These are phyloP conservation scores for Anabacerthia variegaticeps DNA, from an alignment of 2,797 vertebrate genomes.

Conservation along the genomic window DNA sequence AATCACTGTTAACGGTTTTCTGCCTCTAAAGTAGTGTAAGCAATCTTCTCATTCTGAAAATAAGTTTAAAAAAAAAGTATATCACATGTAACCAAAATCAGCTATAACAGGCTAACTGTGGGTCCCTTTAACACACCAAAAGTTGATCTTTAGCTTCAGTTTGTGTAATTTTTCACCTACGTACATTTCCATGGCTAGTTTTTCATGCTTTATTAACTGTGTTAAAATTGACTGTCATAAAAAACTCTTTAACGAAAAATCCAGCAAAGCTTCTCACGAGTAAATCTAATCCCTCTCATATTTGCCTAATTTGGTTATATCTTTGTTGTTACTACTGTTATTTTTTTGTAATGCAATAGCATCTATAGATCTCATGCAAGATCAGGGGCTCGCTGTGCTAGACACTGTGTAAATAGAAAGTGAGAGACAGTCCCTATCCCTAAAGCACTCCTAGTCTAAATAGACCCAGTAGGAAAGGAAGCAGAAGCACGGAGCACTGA, in stretches of 20 bases:
- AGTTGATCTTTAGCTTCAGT: neutral
- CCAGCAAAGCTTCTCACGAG: neutral
- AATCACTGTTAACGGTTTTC: neutral
- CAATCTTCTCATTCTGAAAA: neutral
- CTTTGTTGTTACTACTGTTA: neutral
- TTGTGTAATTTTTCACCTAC: neutral
- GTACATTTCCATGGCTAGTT: neutral
- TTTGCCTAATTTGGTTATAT: slow-evolving; percentile 13
- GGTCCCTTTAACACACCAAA: neutral
- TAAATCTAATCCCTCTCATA: neutral
- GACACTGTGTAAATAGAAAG: slow-evolving; percentile 25
- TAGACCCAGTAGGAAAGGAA: slow-evolving; percentile 11
- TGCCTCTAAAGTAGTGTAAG: neutral
- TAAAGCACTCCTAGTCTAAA: slow-evolving; percentile 26
- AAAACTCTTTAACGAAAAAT: neutral
- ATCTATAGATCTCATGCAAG: neutral
- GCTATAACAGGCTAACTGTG: neutral
- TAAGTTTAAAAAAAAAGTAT: neutral
- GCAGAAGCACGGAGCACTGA: neutral
- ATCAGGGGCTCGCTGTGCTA: slow-evolving; percentile 15
- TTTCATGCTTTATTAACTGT: neutral
- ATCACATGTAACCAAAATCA: neutral
- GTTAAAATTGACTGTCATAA: neutral
- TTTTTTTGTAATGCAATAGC: slow-evolving; percentile 31
- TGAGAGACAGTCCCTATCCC: slow-evolving; percentile 28